A percentile compares a stretch with the other conserved stretches of the same genome.
Conservation (phyloP, 2,797 vertebrate genomes). For the Pelochelys cantorii region DNA sequence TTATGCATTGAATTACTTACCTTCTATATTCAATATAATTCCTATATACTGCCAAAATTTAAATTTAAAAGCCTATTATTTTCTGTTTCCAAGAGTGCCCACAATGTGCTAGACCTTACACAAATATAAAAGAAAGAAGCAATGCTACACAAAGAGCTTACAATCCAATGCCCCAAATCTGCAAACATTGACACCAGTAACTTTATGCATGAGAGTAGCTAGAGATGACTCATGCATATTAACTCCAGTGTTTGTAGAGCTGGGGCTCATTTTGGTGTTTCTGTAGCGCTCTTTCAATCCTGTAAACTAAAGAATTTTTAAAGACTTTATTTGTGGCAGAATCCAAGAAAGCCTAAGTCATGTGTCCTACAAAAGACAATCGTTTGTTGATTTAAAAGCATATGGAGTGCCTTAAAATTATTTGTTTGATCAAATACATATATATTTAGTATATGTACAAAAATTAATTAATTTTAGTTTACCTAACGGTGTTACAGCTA, state of each 20-base stretch:
- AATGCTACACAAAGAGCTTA: background rate
- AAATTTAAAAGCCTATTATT: conserved; percentile 25
- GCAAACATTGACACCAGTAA: background rate
- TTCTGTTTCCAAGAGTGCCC: conserved; percentile 40
- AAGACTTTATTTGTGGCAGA: conserved; percentile 11
- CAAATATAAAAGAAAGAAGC: background rate
- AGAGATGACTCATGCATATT: background rate
- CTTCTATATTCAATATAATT: conserved; percentile 1
- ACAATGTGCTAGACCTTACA: background rate
- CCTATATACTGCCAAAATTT: too few species aligned
- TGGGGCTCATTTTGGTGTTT: conserved; percentile 20
- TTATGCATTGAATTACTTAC: conserved; percentile 33
- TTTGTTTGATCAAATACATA: conserved; percentile 5
- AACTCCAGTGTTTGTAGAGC: background rate
- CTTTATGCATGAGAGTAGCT: background rate
- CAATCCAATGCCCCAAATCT: background rate
- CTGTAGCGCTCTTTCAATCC: background rate
- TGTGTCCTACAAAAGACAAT: conserved; percentile 18
- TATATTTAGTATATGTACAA: conserved; percentile 4
- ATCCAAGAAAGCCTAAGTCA: conserved; percentile 38
- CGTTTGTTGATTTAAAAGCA: conserved; percentile 21
- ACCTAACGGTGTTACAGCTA: background rate
- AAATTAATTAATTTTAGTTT: conserved; percentile 1
- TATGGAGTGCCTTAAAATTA: background rate
- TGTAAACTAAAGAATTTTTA: background rate